Evolutionary conservation across 53 echinoderm and acorn worm genomes (phyloP), one percentile per base, ranked within the genome.

Genomic region (Paracentrotus lividus): DNA sequence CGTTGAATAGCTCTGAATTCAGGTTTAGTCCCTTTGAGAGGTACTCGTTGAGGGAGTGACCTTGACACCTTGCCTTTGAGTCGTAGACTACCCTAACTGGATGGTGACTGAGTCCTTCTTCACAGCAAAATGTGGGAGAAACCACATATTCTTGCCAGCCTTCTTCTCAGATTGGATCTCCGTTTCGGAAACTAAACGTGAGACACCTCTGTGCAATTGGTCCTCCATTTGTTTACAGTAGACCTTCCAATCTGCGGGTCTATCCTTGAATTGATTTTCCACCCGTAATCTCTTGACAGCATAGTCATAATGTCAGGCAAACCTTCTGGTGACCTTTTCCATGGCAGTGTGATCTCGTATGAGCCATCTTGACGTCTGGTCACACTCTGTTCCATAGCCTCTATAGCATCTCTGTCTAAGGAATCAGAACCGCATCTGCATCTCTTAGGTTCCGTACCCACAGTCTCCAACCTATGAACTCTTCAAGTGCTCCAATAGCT

Each of bases 81-180:
- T 94, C 93, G 38, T 95, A 96, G 8, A 96, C 96, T 38, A 93
- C 94, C 42, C 95, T 84, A 7, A 96, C 94, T 2, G 95, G 95
- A 95, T 96, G 8, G 95, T 93, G 61, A 61, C 93, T 15, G 97
- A 97, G 78, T 97, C 97, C 77, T 95, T 97, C 16, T 38, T 87
- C 20, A 97, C 97, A 10, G 94, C 97, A 91, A 97, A 97, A 75
- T 97, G 97, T 23, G 88, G 96, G 31, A 94, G 78, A 43, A 84
- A 94, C 93, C 96, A 94, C 94, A 96, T 96, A 31, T 93, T 94
- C 94, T 42, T 91, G 8, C 95, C 94, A 32, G 47, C 42, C 2
- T 56, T 33, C 33, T 85, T 88, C 90, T 94, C 96, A 10, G 24
- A 72, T 87, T 61, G 52, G 1, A 96, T 29, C 40, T 96, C 94